phyloP scores from a whole-genome alignment of 1,140 invertebrate genomes.

The Drosophila sulfurigaster region DNA sequence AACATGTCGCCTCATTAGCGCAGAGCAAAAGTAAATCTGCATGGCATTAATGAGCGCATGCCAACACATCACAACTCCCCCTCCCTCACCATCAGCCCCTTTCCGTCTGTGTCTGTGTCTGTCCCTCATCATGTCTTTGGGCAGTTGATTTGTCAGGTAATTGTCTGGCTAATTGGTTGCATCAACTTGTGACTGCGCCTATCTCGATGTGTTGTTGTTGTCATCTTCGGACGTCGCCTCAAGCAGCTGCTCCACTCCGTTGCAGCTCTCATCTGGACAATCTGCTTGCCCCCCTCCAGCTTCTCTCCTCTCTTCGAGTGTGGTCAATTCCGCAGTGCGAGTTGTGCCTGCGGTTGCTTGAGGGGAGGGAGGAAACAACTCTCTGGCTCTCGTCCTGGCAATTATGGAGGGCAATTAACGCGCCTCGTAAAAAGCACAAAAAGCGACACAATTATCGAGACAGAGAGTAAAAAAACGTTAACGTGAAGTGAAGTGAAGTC shows the following conservation, averaged over 20 bases:
- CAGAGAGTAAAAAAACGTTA: not conserved
- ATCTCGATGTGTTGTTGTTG: constrained; percentile 9
- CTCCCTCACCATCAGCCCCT: not conserved
- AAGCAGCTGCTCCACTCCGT: constrained; percentile 7
- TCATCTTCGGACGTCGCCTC: constrained; percentile 43
- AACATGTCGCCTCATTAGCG: constrained; percentile 61
- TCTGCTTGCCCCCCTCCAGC: not conserved
- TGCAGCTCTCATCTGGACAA: constrained; percentile 5
- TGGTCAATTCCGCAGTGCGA: constrained; percentile 4
- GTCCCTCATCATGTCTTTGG: constrained; percentile 1
- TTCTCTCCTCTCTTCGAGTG: not conserved
- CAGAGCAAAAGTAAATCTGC: constrained; percentile 50
- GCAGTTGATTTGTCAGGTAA: constrained; percentile 47
- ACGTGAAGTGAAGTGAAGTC: not conserved
- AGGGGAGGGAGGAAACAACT: too few relatives aligned
- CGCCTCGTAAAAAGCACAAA: constrained; percentile 23
- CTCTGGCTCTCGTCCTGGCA: not conserved
- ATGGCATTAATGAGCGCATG: constrained; percentile 38
- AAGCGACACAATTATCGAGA: constrained; percentile 13
- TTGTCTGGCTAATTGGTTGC: constrained; percentile 71
- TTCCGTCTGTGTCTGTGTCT: constrained; percentile 2
- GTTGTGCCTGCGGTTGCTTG: constrained; percentile 3
- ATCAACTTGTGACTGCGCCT: constrained; percentile 49
- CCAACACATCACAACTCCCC: constrained; percentile 19
- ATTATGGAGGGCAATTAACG: constrained; percentile 64